phyloP scores from a whole-genome alignment of 2,113 vertebrate species.

The Esox niger region DNA sequence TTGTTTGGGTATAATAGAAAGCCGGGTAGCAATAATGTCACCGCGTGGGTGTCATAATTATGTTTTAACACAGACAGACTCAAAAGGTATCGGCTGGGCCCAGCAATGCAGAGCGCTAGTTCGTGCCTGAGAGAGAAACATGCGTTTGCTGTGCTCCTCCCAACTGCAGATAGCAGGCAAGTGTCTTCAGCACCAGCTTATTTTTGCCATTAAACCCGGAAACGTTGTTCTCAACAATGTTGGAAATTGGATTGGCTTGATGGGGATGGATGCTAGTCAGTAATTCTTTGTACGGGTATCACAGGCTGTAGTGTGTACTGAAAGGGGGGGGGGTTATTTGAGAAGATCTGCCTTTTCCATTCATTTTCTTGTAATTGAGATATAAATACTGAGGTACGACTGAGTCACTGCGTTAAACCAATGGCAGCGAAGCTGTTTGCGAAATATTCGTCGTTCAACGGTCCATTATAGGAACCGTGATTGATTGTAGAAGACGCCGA shows the following conservation, averaged over 20 bases:
- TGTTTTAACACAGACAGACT: constrained; percentile 53
- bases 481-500: too few relatives aligned
- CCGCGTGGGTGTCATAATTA: constrained; percentile 68
- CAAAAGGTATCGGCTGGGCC: constrained; percentile 35
- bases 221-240: constrained; percentile 10
- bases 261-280: background rate
- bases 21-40: constrained; percentile 58
- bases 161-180: constrained; percentile 28
- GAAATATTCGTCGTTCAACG: background rate
- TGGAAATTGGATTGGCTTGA: background rate
- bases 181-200: constrained; percentile 15
- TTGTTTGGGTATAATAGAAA: constrained; percentile 59
- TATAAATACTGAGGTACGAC: constrained; percentile 29
- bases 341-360: background rate
- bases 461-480: too few relatives aligned
- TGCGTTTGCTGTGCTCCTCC: constrained; percentile 42
- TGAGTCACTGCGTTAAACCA: constrained; percentile 30
- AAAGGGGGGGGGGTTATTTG: background rate
- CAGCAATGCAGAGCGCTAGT: constrained; percentile 14
- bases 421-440: background rate
- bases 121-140: constrained; percentile 10
- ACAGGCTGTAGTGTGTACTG: background rate
- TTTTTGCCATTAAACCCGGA: constrained; percentile 32
- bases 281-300: constrained; percentile 14
- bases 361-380: constrained; percentile 20